A percentile compares a stretch with the other conserved stretches of the same genome.
These are phyloP conservation scores for Polia nebulosa DNA, from an alignment of 2,888 invertebrate species.

Conservation along the genomic window DNA sequence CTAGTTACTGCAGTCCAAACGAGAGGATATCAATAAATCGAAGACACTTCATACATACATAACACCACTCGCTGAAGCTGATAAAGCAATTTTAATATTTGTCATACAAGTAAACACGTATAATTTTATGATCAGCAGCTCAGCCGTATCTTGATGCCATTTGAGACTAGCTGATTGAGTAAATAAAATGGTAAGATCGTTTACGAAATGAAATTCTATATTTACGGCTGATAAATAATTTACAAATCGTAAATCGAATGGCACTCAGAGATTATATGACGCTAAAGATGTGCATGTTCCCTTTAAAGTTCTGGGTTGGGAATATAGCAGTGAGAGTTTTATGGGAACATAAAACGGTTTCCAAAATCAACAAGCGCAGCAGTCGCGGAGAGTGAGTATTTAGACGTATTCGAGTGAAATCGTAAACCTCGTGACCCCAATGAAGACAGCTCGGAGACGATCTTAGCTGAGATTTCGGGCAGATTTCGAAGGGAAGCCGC, in stretches of 20 bases:
- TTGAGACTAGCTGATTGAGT: conserved; percentile 34
- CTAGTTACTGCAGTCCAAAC: conserved; percentile 65
- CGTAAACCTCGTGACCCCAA: conserved; percentile 85
- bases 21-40: conserved; percentile 60
- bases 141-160: conserved; percentile 26
- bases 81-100: conserved; percentile 62
- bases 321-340: conserved; percentile 70
- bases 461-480: conserved; percentile 60
- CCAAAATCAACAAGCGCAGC: conserved; percentile 80
- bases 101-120: conserved; percentile 27
- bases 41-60: conserved; percentile 44
- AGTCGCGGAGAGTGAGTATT: conserved; percentile 72
- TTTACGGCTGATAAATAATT: conserved; percentile 77
- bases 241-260: conserved; percentile 77
- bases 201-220: conserved; percentile 71
- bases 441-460: conserved; percentile 75
- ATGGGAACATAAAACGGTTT: conserved; percentile 75
- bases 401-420: conserved; percentile 82
- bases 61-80: conserved; percentile 36
- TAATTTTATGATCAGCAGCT: conserved; percentile 40
- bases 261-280: conserved; percentile 66
- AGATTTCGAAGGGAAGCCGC: conserved; percentile 69
- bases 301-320: conserved; percentile 67
- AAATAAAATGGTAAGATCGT: conserved; percentile 58
- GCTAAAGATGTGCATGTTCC: conserved; percentile 68